These are phyloP conservation scores for Dryomyza anilis DNA, from an alignment of 2,888 invertebrate genomes.

Conservation along the genomic window DNA sequence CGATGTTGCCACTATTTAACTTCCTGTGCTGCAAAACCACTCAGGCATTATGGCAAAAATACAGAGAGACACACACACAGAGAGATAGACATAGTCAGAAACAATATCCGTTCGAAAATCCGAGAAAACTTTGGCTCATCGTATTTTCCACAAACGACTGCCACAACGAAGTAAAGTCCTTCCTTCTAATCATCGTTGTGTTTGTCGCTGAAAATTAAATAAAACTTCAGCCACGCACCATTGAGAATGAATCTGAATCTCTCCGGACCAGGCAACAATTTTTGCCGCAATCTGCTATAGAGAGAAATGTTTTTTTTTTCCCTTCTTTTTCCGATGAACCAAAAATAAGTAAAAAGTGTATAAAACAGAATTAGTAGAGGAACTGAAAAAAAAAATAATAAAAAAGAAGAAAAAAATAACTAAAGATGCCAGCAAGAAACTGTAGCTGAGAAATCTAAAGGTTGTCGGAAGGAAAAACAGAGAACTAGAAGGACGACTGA, in stretches of 20 bases:
- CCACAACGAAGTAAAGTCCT: background rate
- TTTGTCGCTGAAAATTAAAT: conserved; percentile 7
- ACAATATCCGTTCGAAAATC: conserved; percentile 3
- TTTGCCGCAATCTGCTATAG: background rate
- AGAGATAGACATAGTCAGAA: too few species aligned
- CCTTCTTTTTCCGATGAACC: too few species aligned
- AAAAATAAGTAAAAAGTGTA: background rate
- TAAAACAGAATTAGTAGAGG: background rate
- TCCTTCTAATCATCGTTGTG: background rate
- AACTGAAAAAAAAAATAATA: background rate
- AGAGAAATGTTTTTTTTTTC: too few species aligned
- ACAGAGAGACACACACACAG: too few species aligned
- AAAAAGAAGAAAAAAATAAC: background rate
- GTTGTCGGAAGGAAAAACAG: background rate
- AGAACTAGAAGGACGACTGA: too few species aligned
- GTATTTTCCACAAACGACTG: background rate
- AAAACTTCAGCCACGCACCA: conserved; percentile 12
- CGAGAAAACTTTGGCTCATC: conserved; percentile 10
- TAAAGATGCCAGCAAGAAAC: background rate
- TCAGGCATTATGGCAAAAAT: too few species aligned
- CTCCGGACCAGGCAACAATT: background rate
- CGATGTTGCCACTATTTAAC: too few species aligned
- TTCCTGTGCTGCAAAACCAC: too few species aligned
- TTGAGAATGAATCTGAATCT: background rate
- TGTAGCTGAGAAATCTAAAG: background rate